Base-by-base conservation (phyloP, 2,113 vertebrate genomes). In the Ariopsis seemanni region DNA sequence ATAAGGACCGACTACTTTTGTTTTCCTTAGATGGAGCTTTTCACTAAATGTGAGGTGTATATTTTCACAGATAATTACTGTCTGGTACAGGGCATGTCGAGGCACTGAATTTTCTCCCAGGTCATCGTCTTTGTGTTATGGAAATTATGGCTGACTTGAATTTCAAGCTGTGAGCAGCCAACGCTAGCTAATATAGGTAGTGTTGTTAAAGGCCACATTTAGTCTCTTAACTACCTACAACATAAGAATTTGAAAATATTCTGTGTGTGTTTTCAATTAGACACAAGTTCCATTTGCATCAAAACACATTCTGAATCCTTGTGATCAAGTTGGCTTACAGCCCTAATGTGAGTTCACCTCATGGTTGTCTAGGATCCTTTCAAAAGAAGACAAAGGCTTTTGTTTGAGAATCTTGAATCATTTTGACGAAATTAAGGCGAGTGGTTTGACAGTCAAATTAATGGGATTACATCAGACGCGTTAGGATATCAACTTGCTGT, bases 381-480 rank as follows among this genome's bases (percentile, higher is more conserved):
- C 15, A 74, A 34, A 82, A 75, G 75, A 69, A 57, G 42, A 72
- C 86, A 52, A 82, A 27, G 22, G 8, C 71, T 20, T 6, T 71
- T 84, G 48, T 67, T 27, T 72, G 30, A 80, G 55, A 71, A 79
- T 50, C 52, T 18, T 58, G 27, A 62, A 65, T 62, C 80, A 83
- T 87, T 83, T 83, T 42, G 30, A 65, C 11, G 11, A 65, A 55
- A 62, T 83, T 83, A 77, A 75, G 69, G 27, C 6, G 69, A 77
- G 57, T 62, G 55, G 79, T 52, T 74, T 50, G 74, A 72, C 42
- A 53, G 63, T 14, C 52, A 71, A 48, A n/a, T 42, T n/a, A n/a
- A 71, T 27, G 22, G 53, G 77, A 71, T 86, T 86, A 86, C 77
- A 57, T 55, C 77, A 83, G 27, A 5, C 18, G 1, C 11, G 1